Percentiles rank a stretch among this genome's conserved stretches.
These are phyloP conservation scores for Ginglymostoma cirratum DNA, from an alignment of 2,113 vertebrate genomes.

Conservation along the genomic window DNA sequence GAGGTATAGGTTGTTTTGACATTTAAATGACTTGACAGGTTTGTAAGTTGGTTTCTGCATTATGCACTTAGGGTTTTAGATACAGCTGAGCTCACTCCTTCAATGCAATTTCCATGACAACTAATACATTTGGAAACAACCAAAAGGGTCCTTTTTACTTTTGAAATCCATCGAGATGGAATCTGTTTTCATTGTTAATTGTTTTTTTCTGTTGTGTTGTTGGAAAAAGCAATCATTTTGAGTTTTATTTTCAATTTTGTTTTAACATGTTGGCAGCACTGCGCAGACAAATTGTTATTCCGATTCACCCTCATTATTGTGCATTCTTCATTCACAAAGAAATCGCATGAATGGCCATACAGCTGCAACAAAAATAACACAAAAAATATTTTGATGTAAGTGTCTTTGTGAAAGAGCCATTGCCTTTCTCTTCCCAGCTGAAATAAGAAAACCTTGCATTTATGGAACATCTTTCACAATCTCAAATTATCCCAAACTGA, in stretches of 20 bases:
- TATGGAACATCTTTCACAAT: too few species aligned
- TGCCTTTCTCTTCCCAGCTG: not conserved
- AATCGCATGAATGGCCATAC: not conserved
- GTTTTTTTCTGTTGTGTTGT: not conserved
- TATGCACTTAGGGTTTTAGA: slow-evolving; percentile 28
- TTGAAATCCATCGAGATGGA: not conserved
- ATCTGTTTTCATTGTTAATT: slow-evolving; percentile 31
- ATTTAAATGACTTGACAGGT: slow-evolving; percentile 22
- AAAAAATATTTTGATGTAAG: not conserved
- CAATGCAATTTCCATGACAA: slow-evolving; percentile 16
- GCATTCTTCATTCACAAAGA: not conserved
- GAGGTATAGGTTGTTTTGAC: not conserved
- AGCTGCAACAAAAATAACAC: not conserved
- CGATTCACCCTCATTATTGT: not conserved
- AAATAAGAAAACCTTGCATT: not conserved
- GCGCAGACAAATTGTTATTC: not conserved
- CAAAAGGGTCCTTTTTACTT: not conserved
- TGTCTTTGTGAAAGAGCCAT: not conserved
- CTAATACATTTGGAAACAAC: slow-evolving; percentile 14
- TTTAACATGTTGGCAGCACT: not conserved
- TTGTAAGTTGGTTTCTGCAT: not conserved
- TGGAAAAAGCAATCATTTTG: not conserved
- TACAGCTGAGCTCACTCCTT: slow-evolving; percentile 30
- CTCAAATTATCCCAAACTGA: too few species aligned
- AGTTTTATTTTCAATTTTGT: not conserved